These are phyloP conservation scores for Talpa occidentalis DNA, from an alignment of 2,113 vertebrate species.

Conservation along the genomic window DNA sequence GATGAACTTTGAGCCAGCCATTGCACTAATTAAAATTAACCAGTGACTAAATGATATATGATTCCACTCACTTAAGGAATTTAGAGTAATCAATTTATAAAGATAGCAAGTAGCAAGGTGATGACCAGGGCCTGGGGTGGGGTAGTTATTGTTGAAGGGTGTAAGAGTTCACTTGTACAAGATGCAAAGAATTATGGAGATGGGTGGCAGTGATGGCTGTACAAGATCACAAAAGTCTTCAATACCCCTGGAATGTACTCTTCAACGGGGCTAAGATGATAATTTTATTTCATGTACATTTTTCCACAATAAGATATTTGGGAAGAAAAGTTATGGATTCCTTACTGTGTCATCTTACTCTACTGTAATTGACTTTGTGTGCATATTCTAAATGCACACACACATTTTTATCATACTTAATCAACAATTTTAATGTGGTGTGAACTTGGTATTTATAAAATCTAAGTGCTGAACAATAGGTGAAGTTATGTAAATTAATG, in stretches of 20 bases:
- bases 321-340: neutral
- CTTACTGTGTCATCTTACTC: neutral
- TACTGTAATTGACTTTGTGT: neutral
- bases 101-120: neutral
- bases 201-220: neutral
- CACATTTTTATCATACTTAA: neutral
- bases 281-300: neutral
- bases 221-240: neutral
- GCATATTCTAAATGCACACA: neutral
- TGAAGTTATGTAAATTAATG: neutral
- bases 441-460: slow-evolving; percentile 19
- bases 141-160: neutral
- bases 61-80: neutral
- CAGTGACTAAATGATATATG: neutral
- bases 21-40: neutral
- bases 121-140: neutral
- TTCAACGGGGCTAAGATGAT: neutral
- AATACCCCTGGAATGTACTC: neutral
- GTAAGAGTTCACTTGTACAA: neutral
- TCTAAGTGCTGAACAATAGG: neutral
- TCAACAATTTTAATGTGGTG: neutral
- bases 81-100: neutral
- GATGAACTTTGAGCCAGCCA: neutral
- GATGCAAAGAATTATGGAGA: neutral
- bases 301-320: neutral